A percentile compares a stretch with the other conserved stretches of the same genome.
Evolutionary conservation across 1,140 invertebrate genomes (phyloP).

Genomic region (Drosophila neocordata): DNA sequence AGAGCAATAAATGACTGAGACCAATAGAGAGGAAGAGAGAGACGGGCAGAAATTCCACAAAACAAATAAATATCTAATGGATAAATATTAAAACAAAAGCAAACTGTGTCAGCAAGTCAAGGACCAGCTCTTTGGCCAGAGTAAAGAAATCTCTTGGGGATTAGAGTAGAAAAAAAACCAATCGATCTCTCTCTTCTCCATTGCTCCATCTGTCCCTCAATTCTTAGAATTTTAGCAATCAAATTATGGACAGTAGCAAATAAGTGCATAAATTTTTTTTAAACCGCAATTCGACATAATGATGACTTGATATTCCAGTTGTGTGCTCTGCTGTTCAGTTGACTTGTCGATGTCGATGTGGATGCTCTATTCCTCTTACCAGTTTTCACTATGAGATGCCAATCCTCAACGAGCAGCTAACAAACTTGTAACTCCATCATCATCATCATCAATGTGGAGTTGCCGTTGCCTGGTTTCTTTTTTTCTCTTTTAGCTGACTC

Average conservation of each 20-base stretch:
- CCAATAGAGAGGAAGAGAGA: slow-evolving; percentile 27
- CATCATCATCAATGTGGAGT: slow-evolving; percentile 10
- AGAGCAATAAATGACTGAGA: slow-evolving; percentile 61
- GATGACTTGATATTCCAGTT: slow-evolving; percentile 57
- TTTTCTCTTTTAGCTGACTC: slow-evolving; percentile 68
- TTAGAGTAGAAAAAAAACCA: slow-evolving; percentile 19
- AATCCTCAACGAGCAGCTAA: slow-evolving; percentile 25
- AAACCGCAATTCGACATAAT: slow-evolving; percentile 67
- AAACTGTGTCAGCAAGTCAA: slow-evolving; percentile 79
- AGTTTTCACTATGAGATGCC: slow-evolving; percentile 12
- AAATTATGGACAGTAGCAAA: slow-evolving; percentile 70
- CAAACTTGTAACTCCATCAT: slow-evolving; percentile 29
- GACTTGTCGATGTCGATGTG: slow-evolving; percentile 40
- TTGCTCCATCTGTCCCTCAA: slow-evolving; percentile 16
- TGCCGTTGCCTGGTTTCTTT: slow-evolving; percentile 9
- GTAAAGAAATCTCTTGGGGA: slow-evolving; percentile 48
- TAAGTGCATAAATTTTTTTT: slow-evolving; percentile 63
- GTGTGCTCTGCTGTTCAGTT: slow-evolving; percentile 27
- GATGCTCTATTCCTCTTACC: slow-evolving; percentile 10
- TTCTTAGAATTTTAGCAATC: slow-evolving; percentile 36
- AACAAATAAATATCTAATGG: slow-evolving; percentile 71
- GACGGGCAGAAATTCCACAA: slow-evolving; percentile 51
- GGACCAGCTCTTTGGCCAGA: slow-evolving; percentile 45
- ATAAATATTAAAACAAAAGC: slow-evolving; percentile 59
- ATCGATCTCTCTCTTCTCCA: slow-evolving; percentile 13